phyloP scores from a whole-genome alignment of 2,888 invertebrate species.

The Pycnomerus fuliginosus region DNA sequence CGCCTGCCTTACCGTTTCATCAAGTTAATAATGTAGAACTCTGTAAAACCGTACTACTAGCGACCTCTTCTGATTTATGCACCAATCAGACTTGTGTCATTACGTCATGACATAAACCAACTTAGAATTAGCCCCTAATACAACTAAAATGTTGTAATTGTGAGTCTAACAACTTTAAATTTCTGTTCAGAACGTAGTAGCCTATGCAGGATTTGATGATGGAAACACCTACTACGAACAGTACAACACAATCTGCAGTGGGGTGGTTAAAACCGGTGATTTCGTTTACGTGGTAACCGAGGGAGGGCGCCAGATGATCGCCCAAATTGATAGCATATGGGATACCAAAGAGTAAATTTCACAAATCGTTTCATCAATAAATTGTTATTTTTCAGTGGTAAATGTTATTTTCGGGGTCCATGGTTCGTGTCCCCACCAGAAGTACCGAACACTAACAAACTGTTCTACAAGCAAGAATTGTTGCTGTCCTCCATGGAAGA shows the following conservation, averaged over 20 bases:
- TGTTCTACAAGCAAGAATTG: conserved; percentile 93
- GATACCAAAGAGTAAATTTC: conserved; percentile 73
- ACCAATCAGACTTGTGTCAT: no score
- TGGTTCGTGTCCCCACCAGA: conserved; percentile 90
- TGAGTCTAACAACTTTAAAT: background rate
- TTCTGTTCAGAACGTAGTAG: conserved; percentile 70
- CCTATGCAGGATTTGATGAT: conserved; percentile 70
- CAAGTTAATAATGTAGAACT: no score
- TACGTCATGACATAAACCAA: no score
- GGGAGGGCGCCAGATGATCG: conserved; percentile 86
- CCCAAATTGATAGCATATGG: conserved; percentile 94
- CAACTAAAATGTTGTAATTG: background rate
- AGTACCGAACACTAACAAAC: conserved; percentile 74
- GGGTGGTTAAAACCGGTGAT: conserved; percentile 86
- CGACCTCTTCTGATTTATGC: no score
- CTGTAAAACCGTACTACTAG: no score
- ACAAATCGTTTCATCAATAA: conserved; percentile 5
- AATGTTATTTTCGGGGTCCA: conserved; percentile 90
- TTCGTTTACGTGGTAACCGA: conserved; percentile 93
- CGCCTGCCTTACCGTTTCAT: no score
- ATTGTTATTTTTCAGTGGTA: conserved; percentile 72
- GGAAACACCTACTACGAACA: conserved; percentile 91
- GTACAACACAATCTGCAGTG: conserved; percentile 80
- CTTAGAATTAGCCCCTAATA: no score
- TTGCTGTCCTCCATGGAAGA: conserved; percentile 89